phyloP scores from a whole-genome alignment of 1,140 invertebrate genomes.

The Chionoecetes opilio region DNA sequence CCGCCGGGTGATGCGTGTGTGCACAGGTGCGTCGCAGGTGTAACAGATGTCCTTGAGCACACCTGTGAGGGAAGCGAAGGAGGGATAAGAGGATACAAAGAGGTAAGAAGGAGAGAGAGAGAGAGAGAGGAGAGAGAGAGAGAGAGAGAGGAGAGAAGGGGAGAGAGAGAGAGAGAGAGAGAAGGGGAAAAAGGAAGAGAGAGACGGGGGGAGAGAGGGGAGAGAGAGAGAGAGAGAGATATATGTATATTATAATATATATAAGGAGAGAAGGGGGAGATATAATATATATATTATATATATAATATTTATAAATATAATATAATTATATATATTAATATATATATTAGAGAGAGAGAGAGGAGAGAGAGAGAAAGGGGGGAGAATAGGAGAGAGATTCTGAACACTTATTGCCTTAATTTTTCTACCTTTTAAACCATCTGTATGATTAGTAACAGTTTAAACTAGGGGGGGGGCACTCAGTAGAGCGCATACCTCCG shows the following conservation, averaged over 20 bases:
- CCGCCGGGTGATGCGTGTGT: neutral
- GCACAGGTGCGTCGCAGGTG: neutral
- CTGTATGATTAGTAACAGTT: too few species aligned
- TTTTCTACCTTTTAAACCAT: too few species aligned
- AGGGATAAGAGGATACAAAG: neutral
- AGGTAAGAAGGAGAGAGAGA: neutral
- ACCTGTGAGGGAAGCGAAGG: neutral
- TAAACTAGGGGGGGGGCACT: too few species aligned
- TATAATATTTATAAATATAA: too few species aligned
- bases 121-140: neutral
- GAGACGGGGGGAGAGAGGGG: neutral
- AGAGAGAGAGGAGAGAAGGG: neutral
- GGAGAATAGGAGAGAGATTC: too few species aligned
- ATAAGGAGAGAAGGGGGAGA: too few species aligned
- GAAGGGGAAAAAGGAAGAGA: neutral
- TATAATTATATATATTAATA: too few species aligned
- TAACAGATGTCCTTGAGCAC: constrained; percentile 16
- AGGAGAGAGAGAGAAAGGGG: too few species aligned
- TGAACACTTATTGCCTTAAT: too few species aligned
- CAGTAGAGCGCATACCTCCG: too few species aligned
- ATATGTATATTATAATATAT: neutral
- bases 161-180: too few species aligned
- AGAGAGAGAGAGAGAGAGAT: neutral
- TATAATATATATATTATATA: too few species aligned
- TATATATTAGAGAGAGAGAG: neutral